These are phyloP conservation scores for Neostethus bicornis DNA, from an alignment of 2,797 vertebrate species.

Conservation along the genomic window DNA sequence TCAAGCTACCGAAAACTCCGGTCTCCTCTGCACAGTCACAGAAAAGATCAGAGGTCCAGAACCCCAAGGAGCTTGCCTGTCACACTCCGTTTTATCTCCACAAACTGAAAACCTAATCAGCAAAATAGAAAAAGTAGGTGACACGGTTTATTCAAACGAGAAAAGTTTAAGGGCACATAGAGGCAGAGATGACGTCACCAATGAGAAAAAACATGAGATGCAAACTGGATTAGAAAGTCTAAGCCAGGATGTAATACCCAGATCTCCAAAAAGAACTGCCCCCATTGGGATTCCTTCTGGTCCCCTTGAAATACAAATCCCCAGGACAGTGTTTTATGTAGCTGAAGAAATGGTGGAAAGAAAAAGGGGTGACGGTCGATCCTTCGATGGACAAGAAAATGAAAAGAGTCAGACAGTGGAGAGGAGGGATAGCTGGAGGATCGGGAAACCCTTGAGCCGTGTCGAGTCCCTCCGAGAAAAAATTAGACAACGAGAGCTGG, in stretches of 20 bases:
- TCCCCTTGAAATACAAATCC: slow-evolving; percentile 67
- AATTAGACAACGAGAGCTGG: slow-evolving; percentile 68
- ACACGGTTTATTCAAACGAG: slow-evolving; percentile 46
- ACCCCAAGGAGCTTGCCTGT: slow-evolving; percentile 27
- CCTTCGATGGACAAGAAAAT: slow-evolving; percentile 32
- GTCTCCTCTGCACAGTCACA: slow-evolving; percentile 37
- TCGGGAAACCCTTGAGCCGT: slow-evolving; percentile 73
- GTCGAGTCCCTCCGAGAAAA: slow-evolving; percentile 78
- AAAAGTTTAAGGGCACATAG: slow-evolving; percentile 28
- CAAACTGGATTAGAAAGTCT: slow-evolving; percentile 28
- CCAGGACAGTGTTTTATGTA: slow-evolving; percentile 78
- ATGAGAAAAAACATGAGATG: slow-evolving; percentile 24
- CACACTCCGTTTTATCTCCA: slow-evolving; percentile 46
- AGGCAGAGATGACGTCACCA: slow-evolving; percentile 18
- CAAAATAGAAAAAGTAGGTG: slow-evolving; percentile 61
- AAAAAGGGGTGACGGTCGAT: slow-evolving; percentile 34
- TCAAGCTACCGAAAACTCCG: slow-evolving; percentile 24
- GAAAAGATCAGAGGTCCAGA: slow-evolving; percentile 34
- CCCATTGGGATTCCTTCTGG: slow-evolving; percentile 20
- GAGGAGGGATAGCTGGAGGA: slow-evolving; percentile 75
- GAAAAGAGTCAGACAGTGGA: slow-evolving; percentile 52
- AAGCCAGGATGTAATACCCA: slow-evolving; percentile 21
- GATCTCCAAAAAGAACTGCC: slow-evolving; percentile 38
- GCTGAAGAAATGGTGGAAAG: slow-evolving; percentile 60
- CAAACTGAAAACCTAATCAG: slow-evolving; percentile 65